Percentiles rank a stretch among this genome's conserved stretches.
Evolutionary conservation across 1,140 invertebrate genomes (phyloP).

Genomic region (Acromyrmex charruanus): DNA sequence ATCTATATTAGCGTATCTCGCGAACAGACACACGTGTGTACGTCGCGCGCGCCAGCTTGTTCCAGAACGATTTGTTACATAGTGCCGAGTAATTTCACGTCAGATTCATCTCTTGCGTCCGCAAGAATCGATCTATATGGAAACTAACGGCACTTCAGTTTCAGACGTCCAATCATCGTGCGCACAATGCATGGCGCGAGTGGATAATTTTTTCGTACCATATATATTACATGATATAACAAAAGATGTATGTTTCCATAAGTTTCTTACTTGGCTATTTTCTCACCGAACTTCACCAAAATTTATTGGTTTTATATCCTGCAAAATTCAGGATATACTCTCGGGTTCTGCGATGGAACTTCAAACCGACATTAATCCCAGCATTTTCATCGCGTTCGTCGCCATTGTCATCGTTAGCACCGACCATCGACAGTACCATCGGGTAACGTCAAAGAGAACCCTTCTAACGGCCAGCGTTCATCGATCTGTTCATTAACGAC

Average conservation of each 20-base stretch:
- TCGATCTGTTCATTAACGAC: slow-evolving; percentile 65
- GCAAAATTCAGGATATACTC: background rate
- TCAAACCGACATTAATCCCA: slow-evolving; percentile 26
- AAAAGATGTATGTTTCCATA: background rate
- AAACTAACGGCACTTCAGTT: slow-evolving; percentile 51
- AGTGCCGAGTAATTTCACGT: slow-evolving; percentile 44
- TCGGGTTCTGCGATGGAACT: background rate
- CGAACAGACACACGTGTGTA: background rate
- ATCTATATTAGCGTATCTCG: slow-evolving; percentile 31
- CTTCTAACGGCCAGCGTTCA: slow-evolving; percentile 53
- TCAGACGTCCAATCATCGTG: slow-evolving; percentile 43
- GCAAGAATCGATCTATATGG: slow-evolving; percentile 22
- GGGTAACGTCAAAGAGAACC: slow-evolving; percentile 51
- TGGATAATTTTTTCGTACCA: slow-evolving; percentile 37
- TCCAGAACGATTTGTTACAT: slow-evolving; percentile 50
- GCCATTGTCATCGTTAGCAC: slow-evolving; percentile 55
- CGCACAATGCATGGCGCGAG: background rate
- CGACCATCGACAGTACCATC: slow-evolving; percentile 13
- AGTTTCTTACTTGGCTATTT: slow-evolving; percentile 36
- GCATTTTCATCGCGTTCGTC: slow-evolving; percentile 46
- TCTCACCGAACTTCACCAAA: slow-evolving; percentile 1
- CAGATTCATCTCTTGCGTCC: slow-evolving; percentile 47
- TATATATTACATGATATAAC: background rate
- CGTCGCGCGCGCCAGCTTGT: slow-evolving; percentile 26
- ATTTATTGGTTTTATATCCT: slow-evolving; percentile 7